Percentiles rank a stretch among this genome's conserved stretches.
Conservation (phyloP, 2,113 vertebrate genomes). For the Clarias magur region DNA sequence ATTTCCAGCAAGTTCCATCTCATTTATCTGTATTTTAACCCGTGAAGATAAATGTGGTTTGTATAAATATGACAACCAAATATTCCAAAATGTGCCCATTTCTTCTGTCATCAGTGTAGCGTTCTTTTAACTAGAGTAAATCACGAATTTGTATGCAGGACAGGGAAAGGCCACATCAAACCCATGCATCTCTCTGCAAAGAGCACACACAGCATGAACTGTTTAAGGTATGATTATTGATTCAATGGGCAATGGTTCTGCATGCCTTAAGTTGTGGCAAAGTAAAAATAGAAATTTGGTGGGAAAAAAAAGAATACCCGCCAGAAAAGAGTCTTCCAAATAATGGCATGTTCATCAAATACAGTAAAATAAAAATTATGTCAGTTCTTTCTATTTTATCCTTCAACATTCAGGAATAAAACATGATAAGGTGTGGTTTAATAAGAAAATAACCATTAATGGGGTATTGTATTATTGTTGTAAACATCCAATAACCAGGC, state of each 20-base stretch:
- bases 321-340: not conserved
- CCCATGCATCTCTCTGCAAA: not conserved
- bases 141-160: constrained; percentile 23
- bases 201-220: not conserved
- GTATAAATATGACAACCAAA: constrained; percentile 33
- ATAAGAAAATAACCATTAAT: not conserved
- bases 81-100: not conserved
- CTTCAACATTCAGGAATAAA: not conserved
- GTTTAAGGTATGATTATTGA: constrained; percentile 37
- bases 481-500: not conserved
- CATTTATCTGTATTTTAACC: constrained; percentile 31
- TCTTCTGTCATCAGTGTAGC: not conserved
- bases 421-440: not conserved
- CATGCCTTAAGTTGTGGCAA: not conserved
- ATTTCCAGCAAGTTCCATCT: constrained; percentile 24
- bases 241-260: constrained; percentile 9
- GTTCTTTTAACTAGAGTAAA: constrained; percentile 20
- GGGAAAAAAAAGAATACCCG: not conserved
- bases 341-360: not conserved
- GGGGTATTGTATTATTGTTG: not conserved
- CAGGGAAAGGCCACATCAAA: constrained; percentile 34
- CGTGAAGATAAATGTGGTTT: constrained; percentile 26
- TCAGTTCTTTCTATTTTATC: not conserved
- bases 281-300: not conserved
- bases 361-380: not conserved